Evolutionary conservation across 1,140 invertebrate species (phyloP).

Genomic region (Coptotermes formosanus): DNA sequence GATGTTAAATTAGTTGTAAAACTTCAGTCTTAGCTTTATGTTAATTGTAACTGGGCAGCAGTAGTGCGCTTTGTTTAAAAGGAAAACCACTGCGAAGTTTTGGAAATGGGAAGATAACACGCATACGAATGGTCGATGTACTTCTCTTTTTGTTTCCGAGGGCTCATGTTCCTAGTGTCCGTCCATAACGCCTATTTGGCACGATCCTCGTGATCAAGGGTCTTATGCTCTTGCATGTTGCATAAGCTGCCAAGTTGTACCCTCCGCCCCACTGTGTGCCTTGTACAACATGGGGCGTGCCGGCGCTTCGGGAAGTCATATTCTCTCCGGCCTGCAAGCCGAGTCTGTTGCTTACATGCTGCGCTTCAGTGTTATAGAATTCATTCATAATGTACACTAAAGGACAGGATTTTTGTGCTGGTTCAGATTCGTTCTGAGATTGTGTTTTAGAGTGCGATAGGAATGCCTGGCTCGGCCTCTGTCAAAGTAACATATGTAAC

Average conservation of each 20-base stretch:
- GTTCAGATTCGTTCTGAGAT: too few relatives aligned
- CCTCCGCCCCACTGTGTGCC: neutral
- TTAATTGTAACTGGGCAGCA: neutral
- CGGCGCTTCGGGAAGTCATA: neutral
- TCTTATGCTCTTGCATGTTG: neutral
- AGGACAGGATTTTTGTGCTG: too few relatives aligned
- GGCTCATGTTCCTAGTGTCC: neutral
- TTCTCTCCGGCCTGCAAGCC: neutral
- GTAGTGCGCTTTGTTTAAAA: too few relatives aligned
- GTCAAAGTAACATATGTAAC: too few relatives aligned
- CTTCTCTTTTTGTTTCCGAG: neutral
- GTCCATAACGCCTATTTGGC: neutral
- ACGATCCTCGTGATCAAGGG: neutral
- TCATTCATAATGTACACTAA: too few relatives aligned
- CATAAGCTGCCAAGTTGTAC: constrained; percentile 3
- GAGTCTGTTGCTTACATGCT: too few relatives aligned
- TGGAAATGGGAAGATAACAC: too few relatives aligned
- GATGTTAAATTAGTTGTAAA: neutral
- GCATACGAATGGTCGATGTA: neutral
- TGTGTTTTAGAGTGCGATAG: too few relatives aligned
- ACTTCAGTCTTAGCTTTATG: neutral
- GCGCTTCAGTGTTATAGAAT: too few relatives aligned
- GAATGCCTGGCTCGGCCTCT: too few relatives aligned
- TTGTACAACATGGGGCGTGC: neutral
- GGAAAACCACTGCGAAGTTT: too few relatives aligned